Evolutionary conservation across 2,113 vertebrate genomes (phyloP).

Genomic region (Grallaria varia): DNA sequence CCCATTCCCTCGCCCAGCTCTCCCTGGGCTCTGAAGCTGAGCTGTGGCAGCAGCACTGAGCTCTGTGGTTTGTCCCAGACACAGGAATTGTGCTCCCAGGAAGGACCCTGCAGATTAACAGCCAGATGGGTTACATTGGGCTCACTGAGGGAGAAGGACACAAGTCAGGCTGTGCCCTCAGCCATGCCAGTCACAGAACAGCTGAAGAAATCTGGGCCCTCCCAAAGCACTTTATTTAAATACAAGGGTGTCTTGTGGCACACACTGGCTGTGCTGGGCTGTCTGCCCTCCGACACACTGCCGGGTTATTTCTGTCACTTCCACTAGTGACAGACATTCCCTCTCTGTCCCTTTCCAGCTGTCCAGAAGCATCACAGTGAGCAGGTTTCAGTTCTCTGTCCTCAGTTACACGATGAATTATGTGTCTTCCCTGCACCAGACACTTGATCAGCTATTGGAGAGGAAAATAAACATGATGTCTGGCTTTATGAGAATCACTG

Average conservation of each 20-base stretch:
- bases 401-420: background rate
- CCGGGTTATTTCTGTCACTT: slow-evolving; percentile 15
- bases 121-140: fast-evolving
- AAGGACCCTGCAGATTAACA: background rate
- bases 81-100: background rate
- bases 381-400: background rate
- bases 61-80: fast-evolving
- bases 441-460: background rate
- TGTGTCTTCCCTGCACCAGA: background rate
- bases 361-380: slow-evolving; percentile 12
- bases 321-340: background rate
- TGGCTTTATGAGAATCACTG: background rate
- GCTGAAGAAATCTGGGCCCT: background rate
- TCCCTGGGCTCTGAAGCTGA: background rate
- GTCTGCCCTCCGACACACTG: background rate
- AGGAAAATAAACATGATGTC: background rate
- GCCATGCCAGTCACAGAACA: background rate
- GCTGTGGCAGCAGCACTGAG: background rate
- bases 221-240: background rate
- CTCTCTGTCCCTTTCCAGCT: slow-evolving; percentile 34
- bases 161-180: background rate
- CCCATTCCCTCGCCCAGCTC: background rate
- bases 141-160: background rate
- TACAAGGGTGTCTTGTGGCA: background rate
- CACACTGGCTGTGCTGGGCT: background rate